A percentile compares a stretch with the other conserved stretches of the same genome.
Evolutionary conservation across 2,113 vertebrate genomes (phyloP).

Genomic region (Coryphaenoides rupestris): DNA sequence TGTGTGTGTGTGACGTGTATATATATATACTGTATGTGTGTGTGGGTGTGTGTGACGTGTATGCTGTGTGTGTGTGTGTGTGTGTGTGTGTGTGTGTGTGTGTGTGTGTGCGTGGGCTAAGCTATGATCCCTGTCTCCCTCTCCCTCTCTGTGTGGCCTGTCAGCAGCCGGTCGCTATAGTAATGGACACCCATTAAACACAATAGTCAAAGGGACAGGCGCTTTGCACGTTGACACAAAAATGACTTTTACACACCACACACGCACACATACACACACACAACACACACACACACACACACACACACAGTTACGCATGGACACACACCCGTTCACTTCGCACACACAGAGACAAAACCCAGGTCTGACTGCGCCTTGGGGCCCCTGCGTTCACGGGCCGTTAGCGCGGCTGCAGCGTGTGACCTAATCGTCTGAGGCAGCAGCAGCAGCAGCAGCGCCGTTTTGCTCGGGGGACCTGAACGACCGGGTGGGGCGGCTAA

Average conservation of each 20-base stretch:
- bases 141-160: slow-evolving; percentile 56
- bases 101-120: slow-evolving; percentile 43
- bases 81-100: neutral
- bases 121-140: slow-evolving; percentile 53
- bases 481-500: slow-evolving; percentile 61
- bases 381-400: slow-evolving; percentile 52
- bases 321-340: slow-evolving; percentile 6
- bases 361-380: slow-evolving; percentile 22
- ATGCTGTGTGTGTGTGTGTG: neutral
- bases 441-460: no score
- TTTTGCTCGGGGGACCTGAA: slow-evolving; percentile 23
- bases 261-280: slow-evolving; percentile 2
- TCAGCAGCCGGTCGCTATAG: slow-evolving; percentile 57
- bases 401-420: slow-evolving; percentile 52
- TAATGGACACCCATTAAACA: slow-evolving; percentile 50
- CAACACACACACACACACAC: slow-evolving; percentile 18
- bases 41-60: slow-evolving; percentile 2
- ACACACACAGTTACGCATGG: slow-evolving; percentile 16
- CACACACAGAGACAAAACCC: slow-evolving; percentile 12
- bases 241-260: neutral
- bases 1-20: no score
- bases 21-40: no score
- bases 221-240: slow-evolving; percentile 15
- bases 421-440: slow-evolving; percentile 54
- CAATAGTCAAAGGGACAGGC: slow-evolving; percentile 51